Base-by-base conservation (phyloP, 2,113 vertebrate species). In the Neogobius melanostomus region DNA sequence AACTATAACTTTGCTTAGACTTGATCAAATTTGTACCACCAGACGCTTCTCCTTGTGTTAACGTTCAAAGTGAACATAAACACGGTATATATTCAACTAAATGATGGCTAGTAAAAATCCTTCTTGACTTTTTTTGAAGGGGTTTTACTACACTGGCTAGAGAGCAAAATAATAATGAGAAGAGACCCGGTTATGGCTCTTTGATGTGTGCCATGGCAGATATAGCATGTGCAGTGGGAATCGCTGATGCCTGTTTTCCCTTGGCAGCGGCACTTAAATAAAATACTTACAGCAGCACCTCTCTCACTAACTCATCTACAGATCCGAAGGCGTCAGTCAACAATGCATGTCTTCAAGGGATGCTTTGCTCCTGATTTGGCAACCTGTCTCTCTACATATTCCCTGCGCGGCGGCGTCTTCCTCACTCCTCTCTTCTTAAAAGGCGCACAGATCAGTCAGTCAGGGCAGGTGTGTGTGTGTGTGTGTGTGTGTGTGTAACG, bases 361-460 rank as follows among this genome's bases (percentile, higher is more conserved):
- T 11, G 51, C 67, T 78, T 75, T 11, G 6, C 51, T 69, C 62
- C 70, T 74, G 72, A 79, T 70, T 74, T 69, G 47, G 47, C 42
- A 65, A 71, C 42, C 54, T 68, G 69, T 75, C 75, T 76, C 71
- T 47, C 68, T 70, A 71, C 64, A 74, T 57, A 62, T 75, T 78
- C 60, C 56, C 1, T 8, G 65, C 66, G 67, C 56, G 60, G 46
- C 71, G 69, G 82, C 16, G 66, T 83, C 72, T 72, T 80, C 56
- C 72, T 82, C 64, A 66, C 71, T 59, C 42, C 56, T 59, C 56
- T 42, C 56, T 59, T 59, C 56, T 84, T 72, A 80, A 80, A 82
- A 80, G 71, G 28, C 76, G 66, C 78, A 56, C 64, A 60, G 68
- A 48, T 80, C 81, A 73, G 69, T 82, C 75, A 60, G 43, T 66